Base-by-base conservation (phyloP, 2,888 invertebrate genomes). In the Athripsodes cinereus region DNA sequence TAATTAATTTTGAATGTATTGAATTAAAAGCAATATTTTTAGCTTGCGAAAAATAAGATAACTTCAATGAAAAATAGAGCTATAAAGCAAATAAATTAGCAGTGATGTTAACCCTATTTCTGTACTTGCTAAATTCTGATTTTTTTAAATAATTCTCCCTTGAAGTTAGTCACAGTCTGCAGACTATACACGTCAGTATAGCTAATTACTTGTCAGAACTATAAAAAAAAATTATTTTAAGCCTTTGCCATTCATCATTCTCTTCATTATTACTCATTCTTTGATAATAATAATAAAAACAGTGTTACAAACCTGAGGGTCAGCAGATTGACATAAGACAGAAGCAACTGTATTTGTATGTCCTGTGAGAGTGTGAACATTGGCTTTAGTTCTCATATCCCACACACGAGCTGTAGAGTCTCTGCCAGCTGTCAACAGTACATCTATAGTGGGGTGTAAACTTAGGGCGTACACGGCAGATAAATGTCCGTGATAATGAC, bases 351-450 rank as follows among this genome's bases (percentile, higher is more conserved):
- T 99, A 72, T 98, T 97, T 1, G 95, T 94, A 74, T 99, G 99
- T 0, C 98, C 98, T 0, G 89, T 81, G 21, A 99, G 80, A 2
- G 96, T 96, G 74, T 98, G 96, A 55, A 99, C 92, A 74, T 97
- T 97, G 1, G 97, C 97, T 78, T 99, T 99, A 2, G 96, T 97
- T 58, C 99, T 79, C 92, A 98, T 94, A 74, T 99, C 98, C 99
- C 99, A 99, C 53, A 98, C 92, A 63, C 99, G 81, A 1, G 95
- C 97, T 0, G 96, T 96, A 0, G 93, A 92, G 78, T 99, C 99
- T 55, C 99, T 81, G 0, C 98, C 97, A 13, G 94, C 94, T 1
- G 96, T 90, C 52, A 96, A 85, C 55, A 99, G 78, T 52, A 99
- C 88, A 78, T 99, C 98, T 63, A 99, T 88, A 2, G 89, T 90